A percentile compares a stretch with the other conserved stretches of the same genome.
phyloP scores from a whole-genome alignment of 2,113 vertebrate species.

The Cynocephalus volans region DNA sequence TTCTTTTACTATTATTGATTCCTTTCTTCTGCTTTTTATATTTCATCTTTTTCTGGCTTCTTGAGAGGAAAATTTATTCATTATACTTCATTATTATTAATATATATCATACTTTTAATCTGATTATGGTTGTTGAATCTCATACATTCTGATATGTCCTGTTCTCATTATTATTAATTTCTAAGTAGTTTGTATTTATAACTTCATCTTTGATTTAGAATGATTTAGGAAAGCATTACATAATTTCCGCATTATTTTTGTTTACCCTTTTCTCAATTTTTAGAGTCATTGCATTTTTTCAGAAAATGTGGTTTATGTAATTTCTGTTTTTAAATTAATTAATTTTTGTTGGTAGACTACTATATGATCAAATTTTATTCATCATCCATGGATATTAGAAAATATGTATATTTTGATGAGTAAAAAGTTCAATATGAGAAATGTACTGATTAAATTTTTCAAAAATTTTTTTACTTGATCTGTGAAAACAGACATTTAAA shows the following conservation, averaged over 20 bases:
- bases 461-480: constrained; percentile 33
- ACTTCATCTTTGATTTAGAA: not conserved
- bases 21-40: not conserved
- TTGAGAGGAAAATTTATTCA: not conserved
- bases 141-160: not conserved
- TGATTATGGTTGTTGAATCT: not conserved
- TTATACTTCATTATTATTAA: not conserved
- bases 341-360: not conserved
- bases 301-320: not conserved
- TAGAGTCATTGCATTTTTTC: not conserved
- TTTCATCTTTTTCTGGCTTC: not conserved
- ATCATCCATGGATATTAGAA: not conserved
- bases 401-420: not conserved
- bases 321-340: constrained; percentile 3
- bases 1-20: not conserved
- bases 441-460: not conserved
- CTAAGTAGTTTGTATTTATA: not conserved
- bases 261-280: not conserved
- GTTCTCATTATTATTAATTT: not conserved
- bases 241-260: not conserved
- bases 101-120: not conserved
- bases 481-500: constrained; percentile 10
- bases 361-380: not conserved
- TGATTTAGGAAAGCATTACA: not conserved
- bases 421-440: not conserved